Evolutionary conservation across 2,113 vertebrate genomes (phyloP), one percentile per base, ranked within the genome.

Genomic region (Thunnus thynnus): DNA sequence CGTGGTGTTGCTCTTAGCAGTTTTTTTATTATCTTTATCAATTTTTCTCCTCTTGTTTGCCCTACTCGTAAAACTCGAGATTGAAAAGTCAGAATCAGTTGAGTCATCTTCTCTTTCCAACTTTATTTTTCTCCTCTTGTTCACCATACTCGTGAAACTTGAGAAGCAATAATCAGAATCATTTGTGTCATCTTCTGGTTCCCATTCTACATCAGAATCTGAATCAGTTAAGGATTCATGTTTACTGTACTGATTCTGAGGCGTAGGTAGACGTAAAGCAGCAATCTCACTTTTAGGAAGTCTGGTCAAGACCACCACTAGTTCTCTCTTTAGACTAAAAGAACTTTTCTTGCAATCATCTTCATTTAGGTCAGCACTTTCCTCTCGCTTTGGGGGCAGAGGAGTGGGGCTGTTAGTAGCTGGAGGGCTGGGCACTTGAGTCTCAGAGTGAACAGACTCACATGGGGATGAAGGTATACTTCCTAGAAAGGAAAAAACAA

Each of bases 241-340:
- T 70, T 88, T 85, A 3, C 88, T 88, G 85, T 90, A 89, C 77
- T 90, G 89, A 17, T 0, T 12, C 25, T n/a, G n/a, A 48, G 48
- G 16, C 0, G 1, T 0, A 11, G 12, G 5, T 17, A 1, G 8
- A 60, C 0, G 0, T 3, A 44, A 3, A 17, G 25, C n/a, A 0
- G 1, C 13, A 3, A 85, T 36, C 61, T 17, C 0, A 5, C 14
- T 2, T 2, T 0, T 3, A 63, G 65, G 10, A 47, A 91, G 79
- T 63, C 61, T 86, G 5, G 13, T 86, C 65, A 93, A 46, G 18
- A 66, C 63, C 51, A 93, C 88, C 3, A 82, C 64, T 5, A 73
- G 50, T 22, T 72, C 2, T 25, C 32, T 82, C 1, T 6, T 78
- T 7, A 9, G 36, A 62, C 1, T 0, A 5, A 2, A 2, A 2